A percentile compares a stretch with the other conserved stretches of the same genome.
Conservation (phyloP, 1,140 invertebrate species). For the Drosophila pruinosa region DNA sequence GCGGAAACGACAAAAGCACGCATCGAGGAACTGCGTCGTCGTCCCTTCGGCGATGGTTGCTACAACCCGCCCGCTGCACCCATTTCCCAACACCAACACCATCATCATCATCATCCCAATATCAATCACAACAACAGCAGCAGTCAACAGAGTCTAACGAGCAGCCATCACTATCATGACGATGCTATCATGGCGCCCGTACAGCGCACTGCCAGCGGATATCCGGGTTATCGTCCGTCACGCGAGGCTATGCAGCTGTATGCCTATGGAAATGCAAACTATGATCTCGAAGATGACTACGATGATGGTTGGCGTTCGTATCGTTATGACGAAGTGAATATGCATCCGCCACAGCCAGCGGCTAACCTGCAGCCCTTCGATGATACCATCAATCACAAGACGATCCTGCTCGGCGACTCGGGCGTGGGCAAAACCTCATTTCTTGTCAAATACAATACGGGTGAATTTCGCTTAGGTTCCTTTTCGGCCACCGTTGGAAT, state of each 20-base stretch:
- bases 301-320: constrained; percentile 82
- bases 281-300: constrained; percentile 59
- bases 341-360: constrained; percentile 51
- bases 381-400: constrained; percentile 80
- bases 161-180: constrained; percentile 79
- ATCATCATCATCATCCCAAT: constrained; percentile 49
- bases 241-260: constrained; percentile 86
- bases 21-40: constrained; percentile 70
- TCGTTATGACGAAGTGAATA: constrained; percentile 79
- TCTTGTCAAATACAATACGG: constrained; percentile 97
- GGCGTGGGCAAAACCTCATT: constrained; percentile 97
- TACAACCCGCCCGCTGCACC: constrained; percentile 72
- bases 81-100: constrained; percentile 43
- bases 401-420: constrained; percentile 90
- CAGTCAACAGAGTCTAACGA: constrained; percentile 66
- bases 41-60: constrained; percentile 70
- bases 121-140: constrained; percentile 47
- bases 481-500: constrained; percentile 97
- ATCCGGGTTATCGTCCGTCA: constrained; percentile 90
- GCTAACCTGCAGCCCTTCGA: constrained; percentile 69
- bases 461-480: constrained; percentile 94
- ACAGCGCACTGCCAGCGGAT: constrained; percentile 87
- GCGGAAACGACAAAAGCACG: constrained; percentile 75
- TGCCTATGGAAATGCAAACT: constrained; percentile 67
- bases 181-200: constrained; percentile 68